phyloP scores from a whole-genome alignment of 2,888 invertebrate genomes.

The Tetragonisca angustula region DNA sequence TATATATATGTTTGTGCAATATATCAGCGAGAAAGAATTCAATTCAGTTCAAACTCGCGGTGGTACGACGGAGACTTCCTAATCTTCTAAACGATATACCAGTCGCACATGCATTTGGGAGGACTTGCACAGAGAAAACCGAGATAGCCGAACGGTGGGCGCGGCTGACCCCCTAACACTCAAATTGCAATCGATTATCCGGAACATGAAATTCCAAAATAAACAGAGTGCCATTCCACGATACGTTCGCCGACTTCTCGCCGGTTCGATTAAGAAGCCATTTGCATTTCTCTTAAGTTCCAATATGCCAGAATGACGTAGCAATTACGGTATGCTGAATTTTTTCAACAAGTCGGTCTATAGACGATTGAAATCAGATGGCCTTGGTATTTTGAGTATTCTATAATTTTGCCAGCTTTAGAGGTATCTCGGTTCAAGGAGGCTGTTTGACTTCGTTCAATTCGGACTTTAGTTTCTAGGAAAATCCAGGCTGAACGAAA shows the following conservation, averaged over 20 bases:
- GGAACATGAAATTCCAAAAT: slow-evolving; percentile 58
- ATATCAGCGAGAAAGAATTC: slow-evolving; percentile 18
- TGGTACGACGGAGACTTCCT: slow-evolving; percentile 14
- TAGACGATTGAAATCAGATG: not conserved
- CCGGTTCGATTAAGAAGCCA: not conserved
- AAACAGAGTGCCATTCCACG: slow-evolving; percentile 52
- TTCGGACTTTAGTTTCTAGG: not conserved
- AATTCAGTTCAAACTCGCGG: not conserved
- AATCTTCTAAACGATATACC: slow-evolving; percentile 41
- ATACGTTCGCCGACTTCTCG: slow-evolving; percentile 33
- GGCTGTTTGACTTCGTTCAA: no score
- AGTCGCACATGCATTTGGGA: slow-evolving; percentile 3
- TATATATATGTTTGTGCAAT: not conserved
- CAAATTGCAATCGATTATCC: slow-evolving; percentile 61
- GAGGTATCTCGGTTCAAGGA: not conserved
- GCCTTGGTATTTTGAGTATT: not conserved
- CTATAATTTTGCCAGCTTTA: not conserved
- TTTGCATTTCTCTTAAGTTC: slow-evolving; percentile 7
- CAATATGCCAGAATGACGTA: not conserved
- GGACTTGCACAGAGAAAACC: slow-evolving; percentile 9
- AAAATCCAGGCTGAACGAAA: not conserved
- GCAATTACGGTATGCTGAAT: not conserved
- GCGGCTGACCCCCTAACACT: slow-evolving; percentile 36
- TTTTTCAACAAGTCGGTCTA: not conserved
- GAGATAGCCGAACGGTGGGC: slow-evolving; percentile 38